Evolutionary conservation across 2,888 invertebrate species (phyloP).

Genomic region (Nebria brevicollis): DNA sequence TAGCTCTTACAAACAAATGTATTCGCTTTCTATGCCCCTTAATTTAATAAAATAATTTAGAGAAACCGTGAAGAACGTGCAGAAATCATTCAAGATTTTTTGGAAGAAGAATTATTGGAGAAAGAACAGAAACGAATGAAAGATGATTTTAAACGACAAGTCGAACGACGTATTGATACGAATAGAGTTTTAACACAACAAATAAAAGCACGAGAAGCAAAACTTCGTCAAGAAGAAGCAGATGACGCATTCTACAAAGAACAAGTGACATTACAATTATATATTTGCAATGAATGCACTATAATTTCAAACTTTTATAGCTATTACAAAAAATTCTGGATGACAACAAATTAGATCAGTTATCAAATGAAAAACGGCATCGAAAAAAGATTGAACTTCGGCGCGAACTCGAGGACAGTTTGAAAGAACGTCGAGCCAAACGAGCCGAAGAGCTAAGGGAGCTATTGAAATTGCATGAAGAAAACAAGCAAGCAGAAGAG

Average conservation of each 20-base stretch:
- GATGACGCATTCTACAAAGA: slow-evolving; percentile 63
- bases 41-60: slow-evolving; percentile 48
- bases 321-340: slow-evolving; percentile 68
- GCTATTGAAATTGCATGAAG: slow-evolving; percentile 59
- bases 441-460: slow-evolving; percentile 63
- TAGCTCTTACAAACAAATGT: not conserved
- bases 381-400: slow-evolving; percentile 68
- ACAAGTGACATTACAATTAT: slow-evolving; percentile 55
- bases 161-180: slow-evolving; percentile 59
- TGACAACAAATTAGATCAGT: slow-evolving; percentile 70
- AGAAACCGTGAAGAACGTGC: slow-evolving; percentile 59
- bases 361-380: slow-evolving; percentile 66
- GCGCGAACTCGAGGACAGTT: slow-evolving; percentile 66
- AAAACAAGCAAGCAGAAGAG: slow-evolving; percentile 63
- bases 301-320: slow-evolving; percentile 51
- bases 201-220: slow-evolving; percentile 56
- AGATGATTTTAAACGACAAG: slow-evolving; percentile 59
- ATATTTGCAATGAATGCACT: slow-evolving; percentile 18
- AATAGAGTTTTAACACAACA: slow-evolving; percentile 57
- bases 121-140: slow-evolving; percentile 62
- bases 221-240: slow-evolving; percentile 56
- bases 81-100: slow-evolving; percentile 63
- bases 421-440: slow-evolving; percentile 62
- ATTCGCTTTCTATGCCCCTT: not conserved
- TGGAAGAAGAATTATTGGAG: slow-evolving; percentile 66